These are phyloP conservation scores for Seriola aureovittata DNA, from an alignment of 2,113 vertebrate genomes.

Conservation along the genomic window DNA sequence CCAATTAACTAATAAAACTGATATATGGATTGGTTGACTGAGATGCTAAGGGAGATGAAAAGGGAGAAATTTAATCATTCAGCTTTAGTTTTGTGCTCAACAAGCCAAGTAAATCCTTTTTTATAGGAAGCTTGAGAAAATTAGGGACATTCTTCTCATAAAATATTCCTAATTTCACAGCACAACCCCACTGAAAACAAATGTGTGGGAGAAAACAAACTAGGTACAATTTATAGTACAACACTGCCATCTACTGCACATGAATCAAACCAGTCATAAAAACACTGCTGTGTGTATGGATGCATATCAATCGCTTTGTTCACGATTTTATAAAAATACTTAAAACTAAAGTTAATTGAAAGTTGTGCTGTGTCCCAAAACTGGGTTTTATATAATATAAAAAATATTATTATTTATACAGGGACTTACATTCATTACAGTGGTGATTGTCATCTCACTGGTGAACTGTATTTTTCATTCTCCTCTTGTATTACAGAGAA, in stretches of 20 bases:
- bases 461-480: neutral
- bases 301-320: neutral
- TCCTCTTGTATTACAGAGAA: neutral
- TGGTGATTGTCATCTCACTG: constrained; percentile 1
- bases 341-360: neutral
- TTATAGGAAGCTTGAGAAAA: constrained; percentile 14
- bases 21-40: neutral
- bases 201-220: neutral
- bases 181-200: constrained; percentile 2
- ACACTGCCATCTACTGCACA: constrained; percentile 64
- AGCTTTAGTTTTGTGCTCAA: constrained; percentile 43
- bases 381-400: no score
- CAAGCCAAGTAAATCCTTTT: constrained; percentile 11
- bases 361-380: neutral
- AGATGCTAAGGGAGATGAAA: neutral
- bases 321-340: neutral
- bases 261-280: neutral
- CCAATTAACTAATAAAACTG: neutral
- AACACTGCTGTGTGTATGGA: neutral
- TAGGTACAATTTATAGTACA: constrained; percentile 17
- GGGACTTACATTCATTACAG: neutral
- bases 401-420: neutral
- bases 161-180: constrained; percentile 20
- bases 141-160: neutral
- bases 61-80: constrained; percentile 26